phyloP scores from a whole-genome alignment of 2,113 vertebrate species.

The Hemibagrus wyckioides region DNA sequence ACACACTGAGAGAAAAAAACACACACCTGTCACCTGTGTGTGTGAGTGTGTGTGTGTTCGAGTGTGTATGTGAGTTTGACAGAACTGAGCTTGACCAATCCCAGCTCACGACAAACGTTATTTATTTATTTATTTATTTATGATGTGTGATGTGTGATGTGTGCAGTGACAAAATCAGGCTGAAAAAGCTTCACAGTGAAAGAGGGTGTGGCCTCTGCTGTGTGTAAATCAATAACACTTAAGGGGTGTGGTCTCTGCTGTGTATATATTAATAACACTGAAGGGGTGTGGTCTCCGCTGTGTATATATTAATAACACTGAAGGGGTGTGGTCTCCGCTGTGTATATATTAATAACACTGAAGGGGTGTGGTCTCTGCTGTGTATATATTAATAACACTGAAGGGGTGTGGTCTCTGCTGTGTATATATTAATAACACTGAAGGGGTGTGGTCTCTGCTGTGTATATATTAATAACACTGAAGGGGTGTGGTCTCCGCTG shows the following conservation, averaged over 20 bases:
- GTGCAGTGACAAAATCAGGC: not conserved
- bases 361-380: constrained; percentile 7
- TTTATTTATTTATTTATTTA: not conserved
- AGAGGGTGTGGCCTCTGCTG: not conserved
- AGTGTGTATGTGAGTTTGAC: constrained; percentile 63
- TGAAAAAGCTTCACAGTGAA: not conserved
- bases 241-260: constrained; percentile 4
- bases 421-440: not conserved
- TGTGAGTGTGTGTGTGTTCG: not conserved
- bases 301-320: not conserved
- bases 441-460: constrained; percentile 7
- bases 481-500: not conserved
- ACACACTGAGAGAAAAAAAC: not conserved
- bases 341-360: not conserved
- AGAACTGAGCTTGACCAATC: constrained; percentile 53
- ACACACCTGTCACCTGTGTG: not conserved
- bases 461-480: not conserved
- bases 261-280: not conserved
- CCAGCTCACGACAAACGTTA: not conserved
- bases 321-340: not conserved
- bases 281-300: not conserved
- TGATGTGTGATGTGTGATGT: not conserved
- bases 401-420: constrained; percentile 7
- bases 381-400: not conserved
- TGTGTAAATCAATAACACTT: not conserved